A percentile compares a stretch with the other conserved stretches of the same genome.
These are phyloP conservation scores for Drosophila yooni DNA, from an alignment of 2,888 invertebrate genomes.

Conservation along the genomic window DNA sequence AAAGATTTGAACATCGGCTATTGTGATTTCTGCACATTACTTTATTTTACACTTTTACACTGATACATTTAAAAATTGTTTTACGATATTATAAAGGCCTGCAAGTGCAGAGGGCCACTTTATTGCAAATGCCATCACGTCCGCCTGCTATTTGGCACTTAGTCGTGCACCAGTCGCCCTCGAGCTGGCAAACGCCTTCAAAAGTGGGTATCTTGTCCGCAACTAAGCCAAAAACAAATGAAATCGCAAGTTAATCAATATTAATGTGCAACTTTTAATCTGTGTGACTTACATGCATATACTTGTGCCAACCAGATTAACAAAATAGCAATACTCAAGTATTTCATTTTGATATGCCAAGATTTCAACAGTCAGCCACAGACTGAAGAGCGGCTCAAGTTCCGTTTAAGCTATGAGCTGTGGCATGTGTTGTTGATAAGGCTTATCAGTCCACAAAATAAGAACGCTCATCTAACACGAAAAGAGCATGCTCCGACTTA, in stretches of 20 bases:
- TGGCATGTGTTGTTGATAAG: conserved; percentile 32
- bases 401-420: conserved; percentile 12
- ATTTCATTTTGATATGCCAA: conserved; percentile 51
- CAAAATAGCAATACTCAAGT: conserved; percentile 39
- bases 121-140: conserved; percentile 75
- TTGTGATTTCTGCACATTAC: background rate
- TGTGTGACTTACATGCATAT: conserved; percentile 42
- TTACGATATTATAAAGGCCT: conserved; percentile 54
- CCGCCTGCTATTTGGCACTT: conserved; percentile 76
- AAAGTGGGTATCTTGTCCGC: conserved; percentile 54
- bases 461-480: conserved; percentile 41
- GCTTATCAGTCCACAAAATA: conserved; percentile 37
- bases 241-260: conserved; percentile 10
- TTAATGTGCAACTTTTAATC: background rate
- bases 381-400: conserved; percentile 40
- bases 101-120: conserved; percentile 71
- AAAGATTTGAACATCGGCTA: background rate
- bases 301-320: conserved; percentile 48
- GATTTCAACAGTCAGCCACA: conserved; percentile 16
- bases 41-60: background rate
- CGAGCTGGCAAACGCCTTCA: conserved; percentile 63
- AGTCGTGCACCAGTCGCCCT: conserved; percentile 71
- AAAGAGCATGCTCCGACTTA: conserved; percentile 24
- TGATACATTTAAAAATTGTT: background rate
- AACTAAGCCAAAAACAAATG: conserved; percentile 31